Conservation (phyloP, 2,888 invertebrate genomes). For the Sphaeridia pumilis region DNA sequence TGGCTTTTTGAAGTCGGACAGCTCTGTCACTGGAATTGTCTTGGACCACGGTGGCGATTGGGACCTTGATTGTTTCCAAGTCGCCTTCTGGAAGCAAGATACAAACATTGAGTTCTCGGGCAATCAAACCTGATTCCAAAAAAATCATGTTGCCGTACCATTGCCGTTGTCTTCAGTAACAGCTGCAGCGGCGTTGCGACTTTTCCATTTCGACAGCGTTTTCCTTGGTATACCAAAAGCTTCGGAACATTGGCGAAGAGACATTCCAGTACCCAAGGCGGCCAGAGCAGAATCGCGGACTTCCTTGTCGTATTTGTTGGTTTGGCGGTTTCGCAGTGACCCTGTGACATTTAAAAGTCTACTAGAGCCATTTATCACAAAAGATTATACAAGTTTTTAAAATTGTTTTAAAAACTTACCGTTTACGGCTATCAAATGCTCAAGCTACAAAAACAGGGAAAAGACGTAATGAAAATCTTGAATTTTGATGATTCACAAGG, state of each 20-base stretch:
- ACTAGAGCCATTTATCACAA: too few relatives aligned
- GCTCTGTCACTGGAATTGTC: constrained; percentile 29
- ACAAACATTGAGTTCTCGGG: neutral
- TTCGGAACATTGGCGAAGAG: constrained; percentile 32
- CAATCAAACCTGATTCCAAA: neutral
- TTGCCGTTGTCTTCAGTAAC: constrained; percentile 15
- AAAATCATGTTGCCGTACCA: neutral
- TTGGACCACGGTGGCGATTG: constrained; percentile 1
- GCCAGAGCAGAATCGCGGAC: constrained; percentile 30
- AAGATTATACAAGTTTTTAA: too few relatives aligned
- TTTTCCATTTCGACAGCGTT: constrained; percentile 34
- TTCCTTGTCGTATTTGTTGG: constrained; percentile 29
- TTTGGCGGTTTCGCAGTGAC: constrained; percentile 7
- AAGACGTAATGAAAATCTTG: too few relatives aligned
- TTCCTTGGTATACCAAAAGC: constrained; percentile 32
- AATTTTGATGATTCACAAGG: too few relatives aligned
- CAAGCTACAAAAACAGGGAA: too few relatives aligned
- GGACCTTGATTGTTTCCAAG: neutral
- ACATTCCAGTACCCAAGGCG: constrained; percentile 31
- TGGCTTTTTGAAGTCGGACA: constrained; percentile 33
- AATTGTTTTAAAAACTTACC: too few relatives aligned
- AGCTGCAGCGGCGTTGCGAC: constrained; percentile 14
- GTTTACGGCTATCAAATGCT: too few relatives aligned
- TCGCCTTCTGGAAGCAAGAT: constrained; percentile 1
- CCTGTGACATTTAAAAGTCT: too few relatives aligned